Percentiles rank a stretch among this genome's conserved stretches.
These are phyloP conservation scores for Perca schrenkii DNA, from an alignment of 2,113 vertebrate species.

Conservation along the genomic window DNA sequence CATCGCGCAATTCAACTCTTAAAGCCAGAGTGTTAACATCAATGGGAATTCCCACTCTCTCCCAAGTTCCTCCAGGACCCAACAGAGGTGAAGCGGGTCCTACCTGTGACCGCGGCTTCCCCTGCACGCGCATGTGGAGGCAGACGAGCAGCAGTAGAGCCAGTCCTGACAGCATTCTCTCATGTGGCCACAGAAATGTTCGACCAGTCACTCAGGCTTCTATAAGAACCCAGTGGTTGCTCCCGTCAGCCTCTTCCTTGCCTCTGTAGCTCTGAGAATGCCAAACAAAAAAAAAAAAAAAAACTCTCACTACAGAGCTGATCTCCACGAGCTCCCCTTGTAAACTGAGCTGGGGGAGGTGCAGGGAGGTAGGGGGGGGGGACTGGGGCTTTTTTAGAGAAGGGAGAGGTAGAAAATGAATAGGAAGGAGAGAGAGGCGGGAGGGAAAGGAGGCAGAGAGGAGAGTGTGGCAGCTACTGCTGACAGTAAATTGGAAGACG, in stretches of 20 bases:
- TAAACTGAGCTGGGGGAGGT: conserved; percentile 90
- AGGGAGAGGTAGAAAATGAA: conserved; percentile 73
- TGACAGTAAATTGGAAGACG: conserved; percentile 67
- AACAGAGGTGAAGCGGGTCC: conserved; percentile 42
- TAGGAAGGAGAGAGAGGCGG: conserved; percentile 38
- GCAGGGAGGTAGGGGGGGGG: conserved; percentile 43
- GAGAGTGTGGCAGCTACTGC: conserved; percentile 49
- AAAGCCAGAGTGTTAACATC: conserved; percentile 22
- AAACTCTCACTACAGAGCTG: conserved; percentile 69
- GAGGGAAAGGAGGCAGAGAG: conserved; percentile 57
- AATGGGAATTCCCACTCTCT: conserved; percentile 28
- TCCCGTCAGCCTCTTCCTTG: conserved; percentile 68
- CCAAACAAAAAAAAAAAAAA: conserved; percentile 60
- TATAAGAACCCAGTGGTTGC: conserved; percentile 63
- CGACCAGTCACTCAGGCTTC: conserved; percentile 78
- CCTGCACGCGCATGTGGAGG: conserved; percentile 87
- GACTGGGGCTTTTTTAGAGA: conserved; percentile 55
- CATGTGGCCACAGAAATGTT: conserved; percentile 76
- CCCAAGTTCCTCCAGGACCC: conserved; percentile 50
- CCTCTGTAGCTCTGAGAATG: conserved; percentile 64
- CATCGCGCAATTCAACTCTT: conserved; percentile 1
- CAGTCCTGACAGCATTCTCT: conserved; percentile 81
- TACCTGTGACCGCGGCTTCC: conserved; percentile 92
- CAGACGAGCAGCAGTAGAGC: conserved; percentile 85
- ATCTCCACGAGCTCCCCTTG: conserved; percentile 86